Conservation (phyloP, 2,888 invertebrate genomes). For the Azorinus chamasolen region DNA sequence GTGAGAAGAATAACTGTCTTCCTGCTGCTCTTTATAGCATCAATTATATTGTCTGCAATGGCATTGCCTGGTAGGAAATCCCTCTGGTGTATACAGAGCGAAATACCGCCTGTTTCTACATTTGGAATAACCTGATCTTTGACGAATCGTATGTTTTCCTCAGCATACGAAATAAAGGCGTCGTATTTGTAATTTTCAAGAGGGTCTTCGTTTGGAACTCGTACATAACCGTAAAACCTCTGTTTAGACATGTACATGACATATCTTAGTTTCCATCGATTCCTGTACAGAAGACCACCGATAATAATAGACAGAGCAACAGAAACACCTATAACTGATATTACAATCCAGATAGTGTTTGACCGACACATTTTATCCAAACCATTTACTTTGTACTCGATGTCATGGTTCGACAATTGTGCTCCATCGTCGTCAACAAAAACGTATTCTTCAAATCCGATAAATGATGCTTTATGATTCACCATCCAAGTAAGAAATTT, state of each 20-base stretch:
- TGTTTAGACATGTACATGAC: conserved; percentile 43
- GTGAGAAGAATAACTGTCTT: conserved; percentile 65
- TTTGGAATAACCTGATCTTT: conserved; percentile 16
- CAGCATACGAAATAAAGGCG: conserved; percentile 61
- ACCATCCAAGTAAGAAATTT: conserved; percentile 36
- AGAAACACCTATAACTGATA: conserved; percentile 1
- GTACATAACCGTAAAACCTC: conserved; percentile 26
- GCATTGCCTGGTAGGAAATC: conserved; percentile 66
- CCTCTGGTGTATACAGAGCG: conserved; percentile 65
- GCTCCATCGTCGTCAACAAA: conserved; percentile 6
- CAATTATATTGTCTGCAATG: conserved; percentile 64
- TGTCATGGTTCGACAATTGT: background rate
- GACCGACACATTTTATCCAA: conserved; percentile 6
- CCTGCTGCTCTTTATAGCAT: conserved; percentile 66
- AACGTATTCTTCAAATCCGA: conserved; percentile 14
- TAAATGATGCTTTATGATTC: conserved; percentile 9
- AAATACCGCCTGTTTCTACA: conserved; percentile 40
- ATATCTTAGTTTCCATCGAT: conserved; percentile 62
- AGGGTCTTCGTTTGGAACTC: background rate
- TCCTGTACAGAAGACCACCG: conserved; percentile 40
- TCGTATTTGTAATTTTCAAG: conserved; percentile 51
- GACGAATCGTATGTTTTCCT: conserved; percentile 40
- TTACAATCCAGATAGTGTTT: conserved; percentile 2
- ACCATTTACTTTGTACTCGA: background rate
- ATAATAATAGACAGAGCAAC: conserved; percentile 25